Evolutionary conservation across 1,140 invertebrate species (phyloP).

Genomic region (Pachyrhynchus sulphureomaculatus): DNA sequence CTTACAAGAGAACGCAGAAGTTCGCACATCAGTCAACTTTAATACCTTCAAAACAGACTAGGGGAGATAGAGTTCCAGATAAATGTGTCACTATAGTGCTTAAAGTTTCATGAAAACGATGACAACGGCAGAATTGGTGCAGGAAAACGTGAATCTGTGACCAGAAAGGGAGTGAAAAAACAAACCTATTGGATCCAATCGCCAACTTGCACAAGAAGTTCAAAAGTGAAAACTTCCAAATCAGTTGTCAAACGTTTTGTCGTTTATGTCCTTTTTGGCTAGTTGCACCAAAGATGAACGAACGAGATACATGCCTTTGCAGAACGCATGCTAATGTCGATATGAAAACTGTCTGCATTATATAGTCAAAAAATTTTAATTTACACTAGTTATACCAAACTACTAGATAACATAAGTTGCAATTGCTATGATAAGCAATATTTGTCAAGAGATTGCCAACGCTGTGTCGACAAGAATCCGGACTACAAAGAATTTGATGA

Average conservation of each 20-base stretch:
- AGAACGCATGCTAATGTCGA: conserved; percentile 6
- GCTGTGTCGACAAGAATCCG: conserved; percentile 8
- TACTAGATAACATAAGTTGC: conserved; percentile 1
- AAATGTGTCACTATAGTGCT: neutral
- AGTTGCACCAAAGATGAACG: conserved; percentile 1
- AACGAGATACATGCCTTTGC: conserved; percentile 4
- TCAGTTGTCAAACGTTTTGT: conserved; percentile 1
- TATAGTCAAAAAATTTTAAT: conserved; percentile 1
- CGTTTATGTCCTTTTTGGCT: conserved; percentile 11
- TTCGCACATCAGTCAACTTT: neutral
- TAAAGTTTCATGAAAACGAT: neutral
- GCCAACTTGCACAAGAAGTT: neutral
- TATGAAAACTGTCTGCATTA: conserved; percentile 7
- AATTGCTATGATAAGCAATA: conserved; percentile 5
- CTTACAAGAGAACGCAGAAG: neutral
- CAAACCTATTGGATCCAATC: neutral
- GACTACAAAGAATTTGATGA: neutral
- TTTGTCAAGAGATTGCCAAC: neutral
- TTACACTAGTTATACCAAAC: conserved; percentile 1
- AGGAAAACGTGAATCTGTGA: conserved; percentile 3
- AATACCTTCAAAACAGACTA: neutral
- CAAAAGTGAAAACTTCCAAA: neutral
- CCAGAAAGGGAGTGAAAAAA: conserved; percentile 1
- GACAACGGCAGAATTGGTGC: conserved; percentile 1
- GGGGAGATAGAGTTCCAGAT: neutral